Evolutionary conservation across 2,888 invertebrate genomes (phyloP).

Genomic region (Ctena decussata): DNA sequence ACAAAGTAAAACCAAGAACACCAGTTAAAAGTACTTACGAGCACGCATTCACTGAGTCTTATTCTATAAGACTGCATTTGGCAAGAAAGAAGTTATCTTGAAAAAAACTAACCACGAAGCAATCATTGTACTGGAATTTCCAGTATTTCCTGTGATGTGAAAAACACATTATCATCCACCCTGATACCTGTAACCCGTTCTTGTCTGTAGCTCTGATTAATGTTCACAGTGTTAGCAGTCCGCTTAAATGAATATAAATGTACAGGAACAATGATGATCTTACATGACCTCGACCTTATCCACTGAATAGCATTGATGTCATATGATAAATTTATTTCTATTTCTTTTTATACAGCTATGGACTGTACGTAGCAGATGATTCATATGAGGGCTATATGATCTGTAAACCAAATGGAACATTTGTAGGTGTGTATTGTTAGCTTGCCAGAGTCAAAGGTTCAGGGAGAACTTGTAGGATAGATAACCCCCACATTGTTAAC

Average conservation of each 20-base stretch:
- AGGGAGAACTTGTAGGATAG: no score
- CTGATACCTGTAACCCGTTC: neutral
- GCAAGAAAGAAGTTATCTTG: no score
- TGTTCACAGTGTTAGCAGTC: neutral
- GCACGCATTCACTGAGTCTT: no score
- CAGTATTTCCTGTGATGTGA: no score
- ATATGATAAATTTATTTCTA: no score
- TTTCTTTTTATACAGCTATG: constrained; percentile 18
- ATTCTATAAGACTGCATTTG: no score
- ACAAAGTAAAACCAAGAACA: no score
- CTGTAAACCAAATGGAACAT: constrained; percentile 31
- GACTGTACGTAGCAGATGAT: constrained; percentile 10
- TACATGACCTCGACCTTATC: neutral
- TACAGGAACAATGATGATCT: neutral
- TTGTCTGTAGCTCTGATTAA: neutral
- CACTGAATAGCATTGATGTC: neutral
- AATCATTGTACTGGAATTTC: no score
- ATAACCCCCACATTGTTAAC: no score
- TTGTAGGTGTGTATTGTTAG: constrained; percentile 42
- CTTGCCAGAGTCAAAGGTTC: neutral
- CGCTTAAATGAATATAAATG: neutral
- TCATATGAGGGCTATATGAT: constrained; percentile 11
- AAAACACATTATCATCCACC: no score
- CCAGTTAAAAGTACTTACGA: no score
- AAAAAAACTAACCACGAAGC: no score